Conservation (phyloP, 2,888 invertebrate species). For the Gastracanthus pulcherrimus region DNA sequence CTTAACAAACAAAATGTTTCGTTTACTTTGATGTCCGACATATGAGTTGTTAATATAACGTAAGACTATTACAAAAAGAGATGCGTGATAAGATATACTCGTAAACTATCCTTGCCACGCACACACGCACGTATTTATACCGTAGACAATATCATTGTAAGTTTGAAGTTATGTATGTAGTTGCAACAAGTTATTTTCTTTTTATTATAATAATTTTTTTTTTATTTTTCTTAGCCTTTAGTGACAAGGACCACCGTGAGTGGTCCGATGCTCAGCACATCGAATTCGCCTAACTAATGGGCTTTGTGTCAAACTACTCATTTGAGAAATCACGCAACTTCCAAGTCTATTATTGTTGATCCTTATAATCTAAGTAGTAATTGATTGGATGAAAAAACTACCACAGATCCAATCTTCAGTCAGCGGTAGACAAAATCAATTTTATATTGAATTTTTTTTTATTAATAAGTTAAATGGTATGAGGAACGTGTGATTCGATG, state of each 20-base stretch:
- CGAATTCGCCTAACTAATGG: slow-evolving; percentile 23
- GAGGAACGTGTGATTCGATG: not conserved
- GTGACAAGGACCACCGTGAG: not conserved
- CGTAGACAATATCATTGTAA: slow-evolving; percentile 22
- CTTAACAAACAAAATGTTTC: not conserved
- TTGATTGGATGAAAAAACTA: slow-evolving; percentile 36
- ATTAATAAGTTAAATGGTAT: too few relatives aligned
- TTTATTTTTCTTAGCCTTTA: slow-evolving; percentile 20
- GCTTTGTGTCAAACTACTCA: slow-evolving; percentile 2
- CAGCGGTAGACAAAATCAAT: slow-evolving; percentile 7
- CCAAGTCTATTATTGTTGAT: slow-evolving; percentile 18
- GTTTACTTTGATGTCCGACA: not conserved
- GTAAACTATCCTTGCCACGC: not conserved
- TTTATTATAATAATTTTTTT: slow-evolving; percentile 10
- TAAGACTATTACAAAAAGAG: not conserved
- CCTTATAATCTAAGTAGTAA: slow-evolving; percentile 38
- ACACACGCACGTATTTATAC: slow-evolving; percentile 21
- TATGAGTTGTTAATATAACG: not conserved
- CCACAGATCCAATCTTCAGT: slow-evolving; percentile 28
- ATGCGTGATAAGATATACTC: not conserved
- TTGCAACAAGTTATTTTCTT: slow-evolving; percentile 12
- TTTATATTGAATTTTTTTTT: not conserved
- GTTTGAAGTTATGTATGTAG: slow-evolving; percentile 1
- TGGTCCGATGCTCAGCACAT: not conserved
- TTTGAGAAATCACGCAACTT: slow-evolving; percentile 26